Evolutionary conservation across 2,888 invertebrate species (phyloP).

Genomic region (Standfussiana lucernea): DNA sequence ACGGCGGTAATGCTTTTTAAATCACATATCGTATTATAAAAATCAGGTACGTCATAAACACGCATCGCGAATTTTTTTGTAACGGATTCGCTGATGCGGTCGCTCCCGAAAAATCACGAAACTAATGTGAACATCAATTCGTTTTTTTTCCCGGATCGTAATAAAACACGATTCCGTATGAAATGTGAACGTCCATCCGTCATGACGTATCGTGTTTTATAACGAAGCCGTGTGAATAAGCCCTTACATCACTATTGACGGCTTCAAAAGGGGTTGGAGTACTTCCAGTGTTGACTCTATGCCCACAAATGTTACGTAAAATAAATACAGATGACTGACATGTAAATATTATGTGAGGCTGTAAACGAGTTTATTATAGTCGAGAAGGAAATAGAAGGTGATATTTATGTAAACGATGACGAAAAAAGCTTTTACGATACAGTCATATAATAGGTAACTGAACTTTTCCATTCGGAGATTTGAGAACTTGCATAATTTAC

Average conservation of each 20-base stretch:
- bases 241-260: background rate
- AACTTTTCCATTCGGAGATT: constrained; percentile 8
- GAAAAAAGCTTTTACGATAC: constrained; percentile 26
- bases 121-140: no score
- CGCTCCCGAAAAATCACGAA: no score
- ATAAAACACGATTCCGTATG: no score
- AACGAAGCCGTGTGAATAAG: no score
- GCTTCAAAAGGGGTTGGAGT: constrained; percentile 9
- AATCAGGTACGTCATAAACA: no score
- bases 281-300: background rate
- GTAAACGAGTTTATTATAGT: constrained; percentile 18
- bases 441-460: constrained; percentile 2
- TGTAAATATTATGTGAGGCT: constrained; percentile 23
- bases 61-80: no score
- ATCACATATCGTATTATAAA: no score
- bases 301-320: constrained; percentile 22
- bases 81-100: no score
- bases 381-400: constrained; percentile 31
- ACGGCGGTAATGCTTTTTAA: no score
- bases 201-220: no score
- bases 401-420: constrained; percentile 17
- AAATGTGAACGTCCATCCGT: no score
- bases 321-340: background rate
- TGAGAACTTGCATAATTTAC: background rate
- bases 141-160: no score